Evolutionary conservation across 1,140 invertebrate species (phyloP), one percentile per base, ranked within the genome.

Genomic region (Aphis craccivora): DNA sequence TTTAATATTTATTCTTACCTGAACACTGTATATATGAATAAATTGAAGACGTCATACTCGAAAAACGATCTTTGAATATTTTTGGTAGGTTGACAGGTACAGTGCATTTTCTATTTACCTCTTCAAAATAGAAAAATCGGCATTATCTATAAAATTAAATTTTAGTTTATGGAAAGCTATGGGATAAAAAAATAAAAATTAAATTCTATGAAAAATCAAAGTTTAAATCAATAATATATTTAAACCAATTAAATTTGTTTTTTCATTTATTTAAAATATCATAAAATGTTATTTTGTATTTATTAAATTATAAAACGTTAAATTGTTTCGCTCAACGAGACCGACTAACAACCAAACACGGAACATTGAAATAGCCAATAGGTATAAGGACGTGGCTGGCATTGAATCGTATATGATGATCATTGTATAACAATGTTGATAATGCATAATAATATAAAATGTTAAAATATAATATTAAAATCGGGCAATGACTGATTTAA

Each of bases 11-110:
- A 76, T 76, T 76, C n/a, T 76, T n/a, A 76, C 60, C 60, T 5
- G 5, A 76, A 76, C 60, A 76, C 60, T 76, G n/a, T 76, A n/a
- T 6, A n/a, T 35, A 76, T 14, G 14, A 76, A 76, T 76, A 76
- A 76, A 76, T 76, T n/a, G 30, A 76, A 76, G 60, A n/a, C 60
- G 60, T n/a, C 60, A 76, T 5, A 76, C 14, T 30, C n/a, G 11
- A 76, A 76, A n/a, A n/a, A 76, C 60, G n/a, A n/a, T 76, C 60
- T n/a, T 76, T 76, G 60, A 76, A 18, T n/a, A 76, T n/a, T 76
- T n/a, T 14, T 76, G 25, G 30, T 60, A 76, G 4, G 30, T 76
- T 76, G 30, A n/a, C 60, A 18, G 25, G 11, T 60, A 60, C 30
- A n/a, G 4, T 18, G 30, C n/a, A n/a, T 6, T n/a, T n/a, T 18